Base-by-base conservation (phyloP, 1,140 invertebrate genomes). In the Drosophila insularis region DNA sequence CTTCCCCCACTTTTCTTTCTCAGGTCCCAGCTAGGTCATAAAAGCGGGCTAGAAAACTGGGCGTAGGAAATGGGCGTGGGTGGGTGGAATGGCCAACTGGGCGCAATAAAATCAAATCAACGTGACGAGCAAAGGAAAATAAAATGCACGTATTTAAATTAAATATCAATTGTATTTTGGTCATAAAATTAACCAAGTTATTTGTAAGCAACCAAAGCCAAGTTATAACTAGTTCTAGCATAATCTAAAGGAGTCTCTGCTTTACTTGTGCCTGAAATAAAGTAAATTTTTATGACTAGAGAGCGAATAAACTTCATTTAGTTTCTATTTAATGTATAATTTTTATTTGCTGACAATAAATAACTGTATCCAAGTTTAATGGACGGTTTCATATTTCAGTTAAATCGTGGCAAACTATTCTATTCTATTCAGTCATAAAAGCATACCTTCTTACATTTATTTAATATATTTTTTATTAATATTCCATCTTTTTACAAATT, bases 21-120 rank as follows among this genome's bases (percentile, higher is more conserved):
- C 2, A 50, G n/a, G n/a, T 63, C 65, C 39, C 60, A 68, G 54
- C 40, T 43, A 54, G 60, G 59, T 43, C 81, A 78, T 87, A 76
- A 87, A 86, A 81, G 40, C 58, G 66, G 81, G 73, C 68, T 7
- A 7, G 6, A 14, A 43, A n/a, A 19, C 7, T 3, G 31, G 55
- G 31, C 7, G 10, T 5, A 13, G 31, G 14, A 37, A 17, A 4
- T 17, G 54, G 54, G 27, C 54, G 8, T 19, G 7, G 46, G 60
- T 21, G 40, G 68, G 46, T 54, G 43, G 17, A 21, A 21, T 71
- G 78, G 46, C 80, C 74, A 81, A 75, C 71, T 50, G 74, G 78
- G 63, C 68, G 78, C 78, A 81, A 81, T 86, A 86, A 86, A 86
- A 86, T 87, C 75, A 86, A 86, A 86, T 87, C 82, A 86, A 85